Conservation (phyloP, 2,888 invertebrate species). For the Poecilobothrus nobilitatus region DNA sequence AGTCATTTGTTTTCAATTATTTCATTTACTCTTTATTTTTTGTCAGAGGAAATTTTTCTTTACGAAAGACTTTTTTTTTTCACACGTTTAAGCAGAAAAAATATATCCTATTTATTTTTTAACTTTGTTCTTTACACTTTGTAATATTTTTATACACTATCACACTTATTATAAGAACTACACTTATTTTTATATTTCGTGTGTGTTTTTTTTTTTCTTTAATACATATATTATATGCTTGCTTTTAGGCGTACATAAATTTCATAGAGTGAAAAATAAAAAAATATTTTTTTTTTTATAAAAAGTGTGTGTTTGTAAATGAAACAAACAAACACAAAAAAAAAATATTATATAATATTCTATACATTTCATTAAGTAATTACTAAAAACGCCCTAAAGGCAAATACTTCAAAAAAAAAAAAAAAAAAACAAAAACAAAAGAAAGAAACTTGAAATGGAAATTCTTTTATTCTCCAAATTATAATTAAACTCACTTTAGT, state of each 20-base stretch:
- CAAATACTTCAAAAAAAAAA: background rate
- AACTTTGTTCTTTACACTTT: no score
- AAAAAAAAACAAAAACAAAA: background rate
- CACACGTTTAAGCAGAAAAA: no score
- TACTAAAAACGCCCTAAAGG: conserved; percentile 6
- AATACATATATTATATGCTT: background rate
- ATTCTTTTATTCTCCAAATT: conserved; percentile 6
- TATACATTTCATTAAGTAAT: conserved; percentile 6
- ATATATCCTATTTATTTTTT: no score
- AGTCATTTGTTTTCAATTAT: no score
- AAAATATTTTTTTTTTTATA: no score
- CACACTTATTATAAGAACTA: no score
- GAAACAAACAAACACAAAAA: no score
- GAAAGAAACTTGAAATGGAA: background rate
- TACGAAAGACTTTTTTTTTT: no score
- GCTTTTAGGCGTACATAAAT: conserved; percentile 1
- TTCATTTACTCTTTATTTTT: no score
- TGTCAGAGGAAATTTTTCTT: no score
- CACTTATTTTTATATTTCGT: background rate
- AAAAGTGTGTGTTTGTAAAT: no score
- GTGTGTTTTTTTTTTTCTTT: background rate
- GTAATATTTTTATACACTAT: no score
- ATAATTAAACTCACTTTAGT: conserved; percentile 6
- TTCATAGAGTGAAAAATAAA: background rate
- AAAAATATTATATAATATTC: background rate